phyloP scores from a whole-genome alignment of 2,797 vertebrate genomes.

The Acestrorhynchus altus region DNA sequence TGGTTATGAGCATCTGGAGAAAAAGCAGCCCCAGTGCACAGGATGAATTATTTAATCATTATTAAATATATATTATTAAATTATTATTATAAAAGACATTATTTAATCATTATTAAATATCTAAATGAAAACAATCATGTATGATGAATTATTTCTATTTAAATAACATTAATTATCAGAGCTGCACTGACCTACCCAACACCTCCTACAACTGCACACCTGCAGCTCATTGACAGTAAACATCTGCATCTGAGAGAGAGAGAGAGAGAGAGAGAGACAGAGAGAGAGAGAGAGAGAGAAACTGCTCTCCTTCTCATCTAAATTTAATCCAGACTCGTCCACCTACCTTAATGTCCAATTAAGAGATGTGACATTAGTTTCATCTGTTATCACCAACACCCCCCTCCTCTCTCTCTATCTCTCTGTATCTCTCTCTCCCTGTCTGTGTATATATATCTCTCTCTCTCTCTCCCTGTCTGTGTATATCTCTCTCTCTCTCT shows the following conservation, averaged over 20 bases:
- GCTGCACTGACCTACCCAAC: background rate
- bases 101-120: too few species aligned
- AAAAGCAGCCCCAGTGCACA: too few species aligned
- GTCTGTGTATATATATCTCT: too few species aligned
- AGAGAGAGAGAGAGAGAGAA: background rate
- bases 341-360: constrained; percentile 38
- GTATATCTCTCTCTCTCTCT: too few species aligned
- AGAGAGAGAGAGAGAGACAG: background rate
- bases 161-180: background rate
- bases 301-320: constrained; percentile 14
- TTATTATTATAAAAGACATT: too few species aligned
- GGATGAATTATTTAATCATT: too few species aligned
- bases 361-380: background rate
- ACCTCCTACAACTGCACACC: constrained; percentile 4
- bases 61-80: too few species aligned
- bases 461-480: too few species aligned
- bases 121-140: too few species aligned
- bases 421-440: too few species aligned
- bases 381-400: background rate
- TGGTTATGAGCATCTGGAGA: too few species aligned
- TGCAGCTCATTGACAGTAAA: constrained; percentile 17
- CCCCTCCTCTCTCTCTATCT: too few species aligned
- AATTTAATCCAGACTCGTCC: constrained; percentile 12
- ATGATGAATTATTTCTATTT: constrained; percentile 23
- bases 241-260: constrained; percentile 39